Evolutionary conservation across 2,113 vertebrate species (phyloP), one percentile per base, ranked within the genome.

Genomic region (Epinephelus lanceolatus): DNA sequence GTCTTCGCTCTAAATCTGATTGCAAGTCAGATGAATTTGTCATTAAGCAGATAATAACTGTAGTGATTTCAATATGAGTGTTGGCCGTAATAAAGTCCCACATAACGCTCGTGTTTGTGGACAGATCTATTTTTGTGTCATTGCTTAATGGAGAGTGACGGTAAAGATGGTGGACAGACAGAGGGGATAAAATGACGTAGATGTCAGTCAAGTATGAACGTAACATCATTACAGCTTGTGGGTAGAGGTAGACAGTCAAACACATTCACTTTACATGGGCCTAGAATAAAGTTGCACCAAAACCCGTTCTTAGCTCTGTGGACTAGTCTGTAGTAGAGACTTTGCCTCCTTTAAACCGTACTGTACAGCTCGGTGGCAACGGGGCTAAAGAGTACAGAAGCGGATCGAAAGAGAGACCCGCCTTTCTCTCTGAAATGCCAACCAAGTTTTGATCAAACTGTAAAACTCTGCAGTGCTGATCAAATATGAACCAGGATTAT

Each of bases 1-100:
- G 93, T 89, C 81, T 91, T 75, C 23, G 87, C 83, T 92, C 92
- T 85, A 90, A 93, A 93, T 95, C 80, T 87, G 89, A 93, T 82
- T 75, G 78, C 71, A 60, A 88, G 88, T 80, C 84, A 90, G 89
- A 92, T 84, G 83, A 87, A 93, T 94, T 93, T 94, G 85, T 93
- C 82, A 94, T 92, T 92, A 89, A 93, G 89, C 71, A 86, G 88
- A 94, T 93, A 82, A 86, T 76, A 78, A 88, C 81, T 86, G 73
- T 66, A 80, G 19, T 13, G n/a, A 76, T 86, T 79, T 80, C 65
- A 86, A 27, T 19, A 33, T 33, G 75, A 81, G 42, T 72, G 52
- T 51, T 80, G 40, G 74, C 49, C 40, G 59, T 77, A 78, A 84
- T 88, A 74, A 78, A 63, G 83, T 63, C 67, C 78, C 52, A 61